phyloP scores from a whole-genome alignment of 2,113 vertebrate genomes.

The Ctenomys sociabilis region DNA sequence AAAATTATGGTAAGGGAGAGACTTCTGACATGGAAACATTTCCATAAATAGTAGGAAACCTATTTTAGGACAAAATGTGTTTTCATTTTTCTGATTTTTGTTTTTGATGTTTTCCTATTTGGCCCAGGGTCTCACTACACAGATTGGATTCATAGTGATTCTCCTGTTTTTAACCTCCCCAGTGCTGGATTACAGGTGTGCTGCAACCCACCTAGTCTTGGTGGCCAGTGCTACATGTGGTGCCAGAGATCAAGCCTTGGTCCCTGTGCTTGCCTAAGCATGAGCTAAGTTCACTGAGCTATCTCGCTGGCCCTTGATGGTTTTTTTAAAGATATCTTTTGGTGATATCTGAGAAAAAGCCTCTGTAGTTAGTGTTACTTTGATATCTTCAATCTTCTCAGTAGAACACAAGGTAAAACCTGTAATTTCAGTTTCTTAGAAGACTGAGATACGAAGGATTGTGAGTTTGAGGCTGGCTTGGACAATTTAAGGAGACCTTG shows the following conservation, averaged over 20 bases:
- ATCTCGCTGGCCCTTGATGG: not conserved
- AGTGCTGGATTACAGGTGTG: too few species aligned
- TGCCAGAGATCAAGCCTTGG: too few species aligned
- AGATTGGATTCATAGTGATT: too few species aligned
- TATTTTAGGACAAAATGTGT: not conserved
- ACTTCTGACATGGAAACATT: not conserved
- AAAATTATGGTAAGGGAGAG: not conserved
- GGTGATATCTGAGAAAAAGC: not conserved
- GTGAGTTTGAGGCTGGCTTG: not conserved
- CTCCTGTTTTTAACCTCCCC: too few species aligned
- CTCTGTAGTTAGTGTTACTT: not conserved
- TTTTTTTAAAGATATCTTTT: not conserved
- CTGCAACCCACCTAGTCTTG: too few species aligned
- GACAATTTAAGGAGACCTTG: not conserved
- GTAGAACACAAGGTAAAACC: not conserved
- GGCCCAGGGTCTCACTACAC: too few species aligned
- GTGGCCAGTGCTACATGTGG: too few species aligned
- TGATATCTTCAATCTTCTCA: not conserved
- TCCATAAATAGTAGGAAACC: not conserved
- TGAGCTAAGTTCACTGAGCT: too few species aligned
- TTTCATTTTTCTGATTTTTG: slow-evolving; percentile 27
- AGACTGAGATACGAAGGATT: not conserved
- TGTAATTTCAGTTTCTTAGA: not conserved
- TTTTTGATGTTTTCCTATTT: not conserved
- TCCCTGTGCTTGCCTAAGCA: too few species aligned